Base-by-base conservation (phyloP, 2,797 vertebrate species). In the Poecilia picta region DNA sequence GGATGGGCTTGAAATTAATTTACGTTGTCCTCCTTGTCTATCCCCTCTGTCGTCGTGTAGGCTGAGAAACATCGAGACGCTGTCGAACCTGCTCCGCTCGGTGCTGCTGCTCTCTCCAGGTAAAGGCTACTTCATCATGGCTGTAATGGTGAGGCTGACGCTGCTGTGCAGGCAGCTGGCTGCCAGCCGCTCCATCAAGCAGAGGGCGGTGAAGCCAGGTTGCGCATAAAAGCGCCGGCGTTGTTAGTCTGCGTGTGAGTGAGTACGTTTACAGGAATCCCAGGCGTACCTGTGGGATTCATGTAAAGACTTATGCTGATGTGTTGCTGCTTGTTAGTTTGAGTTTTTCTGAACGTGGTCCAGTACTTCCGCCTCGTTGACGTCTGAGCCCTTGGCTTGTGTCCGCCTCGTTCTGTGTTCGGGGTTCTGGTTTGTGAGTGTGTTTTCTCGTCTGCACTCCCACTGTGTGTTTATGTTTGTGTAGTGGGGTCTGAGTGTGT, bases 21-120 rank as follows among this genome's bases (percentile, higher is more conserved):
- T 84, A 81, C 45, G 55, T 87, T 36, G 1, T 66, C 84, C 64
- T 83, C 46, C 79, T 82, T 73, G 70, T 90, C 90, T 90, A 64
- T 76, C 85, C 81, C 13, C 18, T 70, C 87, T 89, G 85, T 93
- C 75, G n/a, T 89, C 85, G 83, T 71, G 62, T 75, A 98, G 97
- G 82, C 92, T 98, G 88, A 96, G 94, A 73, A 98, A 97, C 94
- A 96, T 98, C 31, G 97, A 98, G 93, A 98, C 96, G 0, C 93
- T 98, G 90, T 97, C 97, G 75, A 98, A 98, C 92, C 88, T 98
- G 53, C 91, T 97, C 28, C 97, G 97, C 76, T 98, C 97, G 0
- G 97, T 97, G 84, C 94, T 97, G 82, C 93, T 95, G 75, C 93
- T 98, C 80, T 96, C 97, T 72, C 97, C 97, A 84, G 91, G 94